phyloP scores from a whole-genome alignment of 2,888 invertebrate genomes.

The Crepidodera aurea region DNA sequence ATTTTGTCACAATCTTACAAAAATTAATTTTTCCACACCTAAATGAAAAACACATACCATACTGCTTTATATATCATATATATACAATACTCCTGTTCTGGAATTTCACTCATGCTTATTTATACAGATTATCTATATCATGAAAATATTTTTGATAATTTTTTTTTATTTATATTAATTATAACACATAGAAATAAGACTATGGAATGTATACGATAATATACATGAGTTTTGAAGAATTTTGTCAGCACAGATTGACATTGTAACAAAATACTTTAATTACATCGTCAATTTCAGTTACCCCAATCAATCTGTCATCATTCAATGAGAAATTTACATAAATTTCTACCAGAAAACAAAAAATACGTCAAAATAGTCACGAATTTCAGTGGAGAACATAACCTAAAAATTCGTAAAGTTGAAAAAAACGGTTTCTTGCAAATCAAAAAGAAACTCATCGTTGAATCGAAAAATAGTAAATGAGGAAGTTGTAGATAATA shows the following conservation, averaged over 20 bases:
- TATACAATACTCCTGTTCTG: constrained; percentile 48
- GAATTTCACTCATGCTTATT: constrained; percentile 53
- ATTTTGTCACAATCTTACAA: constrained; percentile 47
- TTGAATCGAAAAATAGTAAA: no score
- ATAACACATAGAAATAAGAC: constrained; percentile 59
- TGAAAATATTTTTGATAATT: constrained; percentile 61
- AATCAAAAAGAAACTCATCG: no score
- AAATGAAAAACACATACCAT: constrained; percentile 51
- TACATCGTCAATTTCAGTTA: constrained; percentile 13
- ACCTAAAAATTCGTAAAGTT: no score
- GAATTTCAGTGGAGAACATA: no score
- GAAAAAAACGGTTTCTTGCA: no score
- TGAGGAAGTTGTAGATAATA: no score
- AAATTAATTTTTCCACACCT: constrained; percentile 51
- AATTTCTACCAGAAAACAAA: no score
- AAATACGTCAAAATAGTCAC: no score
- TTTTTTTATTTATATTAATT: constrained; percentile 49
- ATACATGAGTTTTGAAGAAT: constrained; percentile 39
- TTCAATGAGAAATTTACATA: no score
- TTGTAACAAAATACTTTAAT: constrained; percentile 14
- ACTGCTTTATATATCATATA: constrained; percentile 46
- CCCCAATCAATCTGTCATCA: no score
- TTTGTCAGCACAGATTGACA: constrained; percentile 29
- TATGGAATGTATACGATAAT: constrained; percentile 47
- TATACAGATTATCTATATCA: constrained; percentile 56